Evolutionary conservation across 1,140 invertebrate species (phyloP).

Genomic region (Hirudo medicinalis): DNA sequence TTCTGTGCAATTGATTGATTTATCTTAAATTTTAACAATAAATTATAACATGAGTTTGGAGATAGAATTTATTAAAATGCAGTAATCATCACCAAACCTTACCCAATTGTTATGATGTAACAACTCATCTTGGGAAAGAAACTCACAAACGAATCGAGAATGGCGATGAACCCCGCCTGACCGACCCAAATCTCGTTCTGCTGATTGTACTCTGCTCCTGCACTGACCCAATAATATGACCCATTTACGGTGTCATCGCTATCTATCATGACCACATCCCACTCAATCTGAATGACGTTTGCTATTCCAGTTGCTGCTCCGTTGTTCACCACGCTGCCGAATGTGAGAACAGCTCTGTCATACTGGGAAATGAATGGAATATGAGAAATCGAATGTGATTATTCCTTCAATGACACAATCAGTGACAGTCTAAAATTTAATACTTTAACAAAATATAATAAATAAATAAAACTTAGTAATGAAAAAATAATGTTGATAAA

Average conservation of each 20-base stretch:
- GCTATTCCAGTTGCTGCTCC: constrained; percentile 11
- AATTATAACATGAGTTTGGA: no score
- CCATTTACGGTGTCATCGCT: constrained; percentile 28
- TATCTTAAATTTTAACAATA: no score
- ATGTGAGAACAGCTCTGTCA: constrained; percentile 39
- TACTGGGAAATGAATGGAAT: constrained; percentile 30
- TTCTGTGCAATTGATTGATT: neutral
- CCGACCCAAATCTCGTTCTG: constrained; percentile 43
- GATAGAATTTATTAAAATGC: no score
- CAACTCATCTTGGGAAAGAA: neutral
- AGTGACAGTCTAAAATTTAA: neutral
- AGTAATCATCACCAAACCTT: no score
- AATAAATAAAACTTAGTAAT: neutral
- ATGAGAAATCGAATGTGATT: neutral
- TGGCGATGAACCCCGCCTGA: constrained; percentile 31
- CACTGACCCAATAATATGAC: constrained; percentile 38
- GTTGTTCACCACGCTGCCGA: constrained; percentile 38
- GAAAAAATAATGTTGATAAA: neutral
- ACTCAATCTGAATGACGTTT: constrained; percentile 31
- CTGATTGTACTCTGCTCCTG: constrained; percentile 42
- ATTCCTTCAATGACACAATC: neutral
- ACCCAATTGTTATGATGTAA: neutral
- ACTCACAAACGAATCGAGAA: constrained; percentile 14
- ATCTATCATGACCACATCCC: constrained; percentile 37
- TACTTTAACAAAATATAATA: neutral